Evolutionary conservation across 2,797 vertebrate species (phyloP).

Genomic region (Rhadinocentrus ornatus): DNA sequence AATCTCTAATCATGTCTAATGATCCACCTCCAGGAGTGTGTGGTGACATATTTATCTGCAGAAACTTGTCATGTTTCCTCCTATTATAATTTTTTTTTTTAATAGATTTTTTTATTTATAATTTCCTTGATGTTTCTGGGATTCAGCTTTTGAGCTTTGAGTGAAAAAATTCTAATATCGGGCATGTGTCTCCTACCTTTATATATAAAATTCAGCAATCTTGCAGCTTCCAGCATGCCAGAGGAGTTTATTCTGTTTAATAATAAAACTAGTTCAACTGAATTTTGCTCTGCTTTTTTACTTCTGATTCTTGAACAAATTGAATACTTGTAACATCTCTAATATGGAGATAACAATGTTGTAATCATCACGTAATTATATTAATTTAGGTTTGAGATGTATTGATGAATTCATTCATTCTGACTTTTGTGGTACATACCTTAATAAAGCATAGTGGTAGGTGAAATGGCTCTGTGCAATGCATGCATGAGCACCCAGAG

Average conservation of each 20-base stretch:
- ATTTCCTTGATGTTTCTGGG: not conserved
- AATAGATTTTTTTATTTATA: not conserved
- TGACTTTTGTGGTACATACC: slow-evolving; percentile 9
- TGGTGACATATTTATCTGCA: not conserved
- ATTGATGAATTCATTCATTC: slow-evolving; percentile 36
- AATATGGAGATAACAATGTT: slow-evolving; percentile 14
- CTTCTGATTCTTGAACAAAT: not conserved
- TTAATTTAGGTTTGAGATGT: slow-evolving; percentile 39
- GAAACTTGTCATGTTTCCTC: not conserved
- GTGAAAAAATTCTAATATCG: not conserved
- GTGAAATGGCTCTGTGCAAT: slow-evolving; percentile 45
- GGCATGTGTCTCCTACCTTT: not conserved
- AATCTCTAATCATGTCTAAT: not conserved
- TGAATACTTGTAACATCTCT: not conserved
- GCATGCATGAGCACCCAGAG: too few species aligned
- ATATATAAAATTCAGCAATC: not conserved
- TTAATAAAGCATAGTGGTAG: slow-evolving; percentile 42
- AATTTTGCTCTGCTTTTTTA: not conserved
- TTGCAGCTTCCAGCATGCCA: not conserved
- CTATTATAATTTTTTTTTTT: not conserved
- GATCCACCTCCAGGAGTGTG: not conserved
- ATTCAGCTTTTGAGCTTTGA: not conserved
- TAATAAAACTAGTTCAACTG: not conserved
- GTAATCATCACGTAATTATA: slow-evolving; percentile 38
- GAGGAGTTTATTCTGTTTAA: not conserved